phyloP scores from a whole-genome alignment of 2,113 vertebrate species.

The Indicator indicator region DNA sequence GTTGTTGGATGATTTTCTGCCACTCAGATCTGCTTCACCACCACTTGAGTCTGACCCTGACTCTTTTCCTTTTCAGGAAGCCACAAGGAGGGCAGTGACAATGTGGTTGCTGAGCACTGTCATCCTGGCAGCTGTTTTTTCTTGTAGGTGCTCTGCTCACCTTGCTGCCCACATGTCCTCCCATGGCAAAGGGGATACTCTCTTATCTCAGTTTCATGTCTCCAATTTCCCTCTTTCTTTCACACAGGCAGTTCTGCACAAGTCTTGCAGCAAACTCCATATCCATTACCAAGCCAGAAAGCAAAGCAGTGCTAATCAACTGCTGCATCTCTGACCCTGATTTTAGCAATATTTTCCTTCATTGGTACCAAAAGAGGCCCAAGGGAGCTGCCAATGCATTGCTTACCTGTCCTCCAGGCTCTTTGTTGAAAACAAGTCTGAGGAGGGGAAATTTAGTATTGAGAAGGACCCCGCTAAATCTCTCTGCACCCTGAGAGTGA shows the following conservation, averaged over 20 bases:
- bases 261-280: neutral
- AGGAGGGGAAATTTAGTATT: neutral
- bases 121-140: neutral
- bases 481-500: neutral
- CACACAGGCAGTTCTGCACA: neutral
- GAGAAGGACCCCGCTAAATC: neutral
- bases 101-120: neutral
- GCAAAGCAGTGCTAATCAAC: constrained; percentile 2
- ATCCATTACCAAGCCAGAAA: constrained; percentile 25
- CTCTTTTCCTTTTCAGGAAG: neutral
- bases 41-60: neutral
- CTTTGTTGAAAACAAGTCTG: neutral
- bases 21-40: neutral
- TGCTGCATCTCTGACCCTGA: neutral
- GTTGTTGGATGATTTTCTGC: neutral
- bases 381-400: neutral
- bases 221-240: neutral
- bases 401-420: constrained; percentile 27
- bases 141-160: neutral
- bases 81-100: neutral
- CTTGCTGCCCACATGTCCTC: neutral
- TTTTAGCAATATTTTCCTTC: neutral
- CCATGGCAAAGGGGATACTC: neutral
- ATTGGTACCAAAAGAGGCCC: constrained; percentile 38
- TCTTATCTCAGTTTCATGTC: neutral